A percentile compares a stretch with the other conserved stretches of the same genome.
Evolutionary conservation across 2,888 invertebrate species (phyloP).

Genomic region (Dermolepida albohirtum): DNA sequence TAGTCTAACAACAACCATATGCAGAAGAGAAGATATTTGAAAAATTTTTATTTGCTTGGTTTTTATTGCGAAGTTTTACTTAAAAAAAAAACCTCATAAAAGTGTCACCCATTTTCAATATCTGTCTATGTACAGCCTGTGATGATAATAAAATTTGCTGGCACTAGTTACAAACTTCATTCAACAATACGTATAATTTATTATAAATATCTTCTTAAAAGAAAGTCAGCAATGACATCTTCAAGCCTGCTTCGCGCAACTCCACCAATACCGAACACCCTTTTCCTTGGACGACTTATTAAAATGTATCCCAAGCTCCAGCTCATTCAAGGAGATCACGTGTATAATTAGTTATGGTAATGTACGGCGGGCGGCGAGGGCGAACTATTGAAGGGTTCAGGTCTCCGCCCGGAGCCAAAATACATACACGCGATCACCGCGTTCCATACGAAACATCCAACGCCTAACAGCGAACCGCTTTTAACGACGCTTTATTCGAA

Average conservation of each 20-base stretch:
- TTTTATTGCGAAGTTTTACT: no score
- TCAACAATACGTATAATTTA: no score
- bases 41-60: no score
- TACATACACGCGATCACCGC: conserved; percentile 58
- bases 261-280: conserved; percentile 12
- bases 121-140: no score
- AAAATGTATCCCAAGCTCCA: conserved; percentile 36
- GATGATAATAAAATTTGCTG: no score
- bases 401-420: conserved; percentile 53
- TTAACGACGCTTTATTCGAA: conserved; percentile 4
- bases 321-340: conserved; percentile 55
- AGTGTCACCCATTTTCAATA: no score
- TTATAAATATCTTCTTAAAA: no score
- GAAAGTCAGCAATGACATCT: background rate
- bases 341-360: conserved; percentile 66
- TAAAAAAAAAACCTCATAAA: no score
- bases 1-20: no score
- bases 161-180: no score
- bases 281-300: conserved; percentile 33
- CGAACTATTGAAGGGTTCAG: conserved; percentile 61
- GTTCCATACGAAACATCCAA: conserved; percentile 31
- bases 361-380: conserved; percentile 64
- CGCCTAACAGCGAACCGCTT: conserved; percentile 18
- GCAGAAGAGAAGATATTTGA: no score
- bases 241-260: conserved; percentile 5